Percentiles rank a stretch among this genome's conserved stretches.
These are phyloP conservation scores for Thunnus albacares DNA, from an alignment of 2,797 vertebrate species.

Conservation along the genomic window DNA sequence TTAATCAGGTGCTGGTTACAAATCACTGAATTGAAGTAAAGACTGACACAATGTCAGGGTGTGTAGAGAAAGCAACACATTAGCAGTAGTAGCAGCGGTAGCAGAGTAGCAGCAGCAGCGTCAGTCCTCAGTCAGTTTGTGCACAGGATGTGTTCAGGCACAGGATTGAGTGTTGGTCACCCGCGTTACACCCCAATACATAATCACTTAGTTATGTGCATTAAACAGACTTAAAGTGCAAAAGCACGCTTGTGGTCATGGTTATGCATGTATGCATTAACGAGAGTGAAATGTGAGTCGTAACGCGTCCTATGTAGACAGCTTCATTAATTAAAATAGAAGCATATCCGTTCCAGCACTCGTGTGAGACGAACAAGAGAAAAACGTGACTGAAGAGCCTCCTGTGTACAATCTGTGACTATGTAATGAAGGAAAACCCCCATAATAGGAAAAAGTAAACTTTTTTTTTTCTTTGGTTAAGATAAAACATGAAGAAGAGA, in stretches of 20 bases:
- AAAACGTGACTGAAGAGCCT: background rate
- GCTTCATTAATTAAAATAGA: background rate
- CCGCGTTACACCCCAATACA: background rate
- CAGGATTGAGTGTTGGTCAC: background rate
- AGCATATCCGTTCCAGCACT: background rate
- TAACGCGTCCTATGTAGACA: background rate
- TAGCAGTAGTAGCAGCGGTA: too few relatives aligned
- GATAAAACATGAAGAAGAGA: slow-evolving; percentile 33
- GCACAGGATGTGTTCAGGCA: background rate
- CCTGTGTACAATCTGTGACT: background rate
- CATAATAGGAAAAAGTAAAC: background rate
- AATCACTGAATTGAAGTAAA: slow-evolving; percentile 23
- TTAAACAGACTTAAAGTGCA: background rate
- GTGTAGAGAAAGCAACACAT: background rate
- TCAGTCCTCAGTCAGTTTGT: background rate
- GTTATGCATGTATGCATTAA: background rate
- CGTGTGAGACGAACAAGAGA: background rate
- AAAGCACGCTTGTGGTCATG: background rate
- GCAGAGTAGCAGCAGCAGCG: too few relatives aligned
- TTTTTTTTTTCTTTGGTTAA: slow-evolving; percentile 2
- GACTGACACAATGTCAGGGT: background rate
- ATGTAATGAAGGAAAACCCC: slow-evolving; percentile 13
- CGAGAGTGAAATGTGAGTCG: background rate
- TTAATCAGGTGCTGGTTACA: slow-evolving; percentile 24
- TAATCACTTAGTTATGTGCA: background rate